Base-by-base conservation (phyloP, 1,140 invertebrate genomes). In the Oryctes rhinoceros region DNA sequence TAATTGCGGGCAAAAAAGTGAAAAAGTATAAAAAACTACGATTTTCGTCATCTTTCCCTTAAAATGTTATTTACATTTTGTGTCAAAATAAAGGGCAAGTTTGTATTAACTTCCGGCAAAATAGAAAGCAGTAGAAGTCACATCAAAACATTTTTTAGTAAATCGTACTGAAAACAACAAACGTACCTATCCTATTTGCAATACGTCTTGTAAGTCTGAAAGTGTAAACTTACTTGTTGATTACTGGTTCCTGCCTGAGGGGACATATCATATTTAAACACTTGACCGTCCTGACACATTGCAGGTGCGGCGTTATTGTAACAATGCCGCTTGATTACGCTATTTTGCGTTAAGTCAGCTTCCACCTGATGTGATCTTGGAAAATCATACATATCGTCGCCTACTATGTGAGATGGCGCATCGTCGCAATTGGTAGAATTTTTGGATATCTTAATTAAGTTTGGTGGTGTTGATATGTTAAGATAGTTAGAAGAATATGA, bases 311-410 rank as follows among this genome's bases (percentile, higher is more conserved):
- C 93, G 88, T 95, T 95, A n/a, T 91, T 91, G 83, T 94, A 94
- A 81, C 91, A 93, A 85, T 94, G 93, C 77, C 89, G 85, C 0
- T 86, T 81, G 67, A 81, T 79, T 11, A 85, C 83, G 24, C 80
- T 84, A 4, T 82, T 83, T 35, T 86, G 84, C 47, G 81, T 83
- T 20, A 83, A 75, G 39, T 88, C 82, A 76, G 80, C 84, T 83
- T 88, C 88, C 75, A 83, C 85, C 76, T 89, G 89, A 85, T 94
- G 92, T 74, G 92, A 92, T 80, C 93, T 89, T 37, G 93, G 93
- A 88, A 94, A 92, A 85, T 95, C 94, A 83, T 94, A 94, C 81
- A 91, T 92, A 62, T 94, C 93, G 86, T 94, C 93, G 81, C 82
- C 84, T 80, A 83, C 20, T 6, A 78, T 15, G 13, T 49, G 75